Base-by-base conservation (phyloP, 2,797 vertebrate species). In the Acanthurus leucopareius region DNA sequence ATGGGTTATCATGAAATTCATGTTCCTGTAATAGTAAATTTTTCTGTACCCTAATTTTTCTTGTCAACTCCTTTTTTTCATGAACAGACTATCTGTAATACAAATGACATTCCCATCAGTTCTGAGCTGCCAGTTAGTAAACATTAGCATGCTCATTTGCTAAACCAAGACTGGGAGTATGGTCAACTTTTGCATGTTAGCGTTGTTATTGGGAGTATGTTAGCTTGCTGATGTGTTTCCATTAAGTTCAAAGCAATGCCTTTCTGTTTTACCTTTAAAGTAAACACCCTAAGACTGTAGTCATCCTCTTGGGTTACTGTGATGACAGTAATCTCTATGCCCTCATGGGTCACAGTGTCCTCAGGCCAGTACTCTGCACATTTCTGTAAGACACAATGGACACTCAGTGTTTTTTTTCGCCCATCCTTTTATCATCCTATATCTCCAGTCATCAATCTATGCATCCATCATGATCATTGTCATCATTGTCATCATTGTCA, bases 361-460 rank as follows among this genome's bases (percentile, higher is more conserved):
- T 99, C 98, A 0, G 98, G 98, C 98, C 98, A 99, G 70, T 99
- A 99, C 89, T 99, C 98, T 22, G 98, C 97, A 91, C 98, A 99
- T 96, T 99, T 99, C 98, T 99, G 87, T 75, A 71, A 61, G 53
- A 83, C 13, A 59, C 53, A 60, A n/a, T 22, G 28, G 8, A 80
- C 40, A 74, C 17, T 75, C 8, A 22, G 16, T 56, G 1, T 9
- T 52, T 35, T 49, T 68, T 77, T 75, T 17, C 25, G 64, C 15
- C 8, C n/a, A 69, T 25, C 1, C n/a, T 25, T 38, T 54, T 48
- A 63, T 44, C 10, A 54, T 5, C 4, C 3, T 60, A 66, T 51
- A 13, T 20, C 8, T 69, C 3, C 8, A n/a, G 61, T 58, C 38
- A 67, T 48, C 11, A 19, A 49, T 25, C 11, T 22, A 44, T 52